phyloP scores from a whole-genome alignment of 2,888 invertebrate genomes.

The Mesorhabditis belari region DNA sequence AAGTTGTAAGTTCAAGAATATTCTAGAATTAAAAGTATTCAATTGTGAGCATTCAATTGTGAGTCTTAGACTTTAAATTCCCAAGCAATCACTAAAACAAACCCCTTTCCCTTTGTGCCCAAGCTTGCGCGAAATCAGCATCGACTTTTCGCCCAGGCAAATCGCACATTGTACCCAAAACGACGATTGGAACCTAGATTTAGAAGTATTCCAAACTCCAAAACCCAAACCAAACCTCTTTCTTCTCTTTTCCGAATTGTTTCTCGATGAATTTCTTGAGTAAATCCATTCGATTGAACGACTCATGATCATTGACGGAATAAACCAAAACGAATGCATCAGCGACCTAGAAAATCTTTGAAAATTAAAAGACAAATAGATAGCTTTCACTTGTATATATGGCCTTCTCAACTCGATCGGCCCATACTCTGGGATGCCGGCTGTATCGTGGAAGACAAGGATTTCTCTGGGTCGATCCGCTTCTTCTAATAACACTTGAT shows the following conservation, averaged over 20 bases:
- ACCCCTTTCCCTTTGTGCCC: slow-evolving; percentile 81
- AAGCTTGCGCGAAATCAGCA: slow-evolving; percentile 68
- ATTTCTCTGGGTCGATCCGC: slow-evolving; percentile 63
- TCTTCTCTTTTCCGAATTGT: slow-evolving; percentile 77
- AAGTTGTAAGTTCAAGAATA: too few species aligned
- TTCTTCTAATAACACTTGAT: slow-evolving; percentile 61
- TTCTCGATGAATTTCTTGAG: slow-evolving; percentile 87
- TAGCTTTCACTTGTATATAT: slow-evolving; percentile 66
- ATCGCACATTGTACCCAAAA: slow-evolving; percentile 66
- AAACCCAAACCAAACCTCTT: slow-evolving; percentile 67
- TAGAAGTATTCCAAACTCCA: neutral
- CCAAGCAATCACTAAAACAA: too few species aligned
- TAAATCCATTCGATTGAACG: slow-evolving; percentile 79
- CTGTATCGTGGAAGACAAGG: slow-evolving; percentile 89
- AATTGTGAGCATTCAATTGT: too few species aligned
- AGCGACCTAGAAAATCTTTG: slow-evolving; percentile 32
- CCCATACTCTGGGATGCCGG: slow-evolving; percentile 66
- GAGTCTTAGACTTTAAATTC: too few species aligned
- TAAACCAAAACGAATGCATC: slow-evolving; percentile 70
- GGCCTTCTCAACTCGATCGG: slow-evolving; percentile 70
- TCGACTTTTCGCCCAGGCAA: slow-evolving; percentile 57
- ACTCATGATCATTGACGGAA: slow-evolving; percentile 77
- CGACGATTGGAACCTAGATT: slow-evolving; percentile 69
- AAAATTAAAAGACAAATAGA: slow-evolving; percentile 54
- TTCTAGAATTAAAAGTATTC: too few species aligned